Conservation (phyloP, 2,113 vertebrate genomes). For the Neofelis nebulosa region DNA sequence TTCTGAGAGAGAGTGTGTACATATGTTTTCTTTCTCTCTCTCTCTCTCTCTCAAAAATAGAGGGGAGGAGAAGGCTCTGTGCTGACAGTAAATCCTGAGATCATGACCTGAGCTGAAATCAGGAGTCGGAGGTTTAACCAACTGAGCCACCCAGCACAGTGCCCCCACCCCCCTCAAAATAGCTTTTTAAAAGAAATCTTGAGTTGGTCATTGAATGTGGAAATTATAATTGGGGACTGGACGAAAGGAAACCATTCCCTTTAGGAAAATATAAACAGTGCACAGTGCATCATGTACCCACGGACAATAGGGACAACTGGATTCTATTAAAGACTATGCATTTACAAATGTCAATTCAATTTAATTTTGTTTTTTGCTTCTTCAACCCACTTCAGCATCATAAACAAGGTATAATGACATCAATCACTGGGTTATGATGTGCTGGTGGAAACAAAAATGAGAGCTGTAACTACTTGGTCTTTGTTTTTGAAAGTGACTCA, state of each 20-base stretch:
- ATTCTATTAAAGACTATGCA: not conserved
- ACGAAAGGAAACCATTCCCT: not conserved
- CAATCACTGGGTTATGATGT: not conserved
- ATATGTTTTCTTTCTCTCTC: too few species aligned
- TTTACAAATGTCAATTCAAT: not conserved
- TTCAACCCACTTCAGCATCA: not conserved
- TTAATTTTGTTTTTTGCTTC: not conserved
- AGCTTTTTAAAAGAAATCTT: not conserved
- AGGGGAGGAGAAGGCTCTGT: too few species aligned
- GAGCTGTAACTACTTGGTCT: not conserved
- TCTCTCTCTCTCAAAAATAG: too few species aligned
- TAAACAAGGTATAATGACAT: not conserved
- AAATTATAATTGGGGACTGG: not conserved
- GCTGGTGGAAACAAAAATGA: not conserved
- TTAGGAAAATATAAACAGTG: not conserved
- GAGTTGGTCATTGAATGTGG: not conserved
- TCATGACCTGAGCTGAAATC: too few species aligned
- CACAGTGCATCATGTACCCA: not conserved
- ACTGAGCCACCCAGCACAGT: too few species aligned
- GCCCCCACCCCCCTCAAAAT: too few species aligned
- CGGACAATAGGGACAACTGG: not conserved
- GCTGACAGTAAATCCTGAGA: too few species aligned
- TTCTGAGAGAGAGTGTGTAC: not conserved
- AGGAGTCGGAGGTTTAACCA: too few species aligned
- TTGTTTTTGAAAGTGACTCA: not conserved